phyloP scores from a whole-genome alignment of 2,888 invertebrate genomes.

The Noctua pronuba region DNA sequence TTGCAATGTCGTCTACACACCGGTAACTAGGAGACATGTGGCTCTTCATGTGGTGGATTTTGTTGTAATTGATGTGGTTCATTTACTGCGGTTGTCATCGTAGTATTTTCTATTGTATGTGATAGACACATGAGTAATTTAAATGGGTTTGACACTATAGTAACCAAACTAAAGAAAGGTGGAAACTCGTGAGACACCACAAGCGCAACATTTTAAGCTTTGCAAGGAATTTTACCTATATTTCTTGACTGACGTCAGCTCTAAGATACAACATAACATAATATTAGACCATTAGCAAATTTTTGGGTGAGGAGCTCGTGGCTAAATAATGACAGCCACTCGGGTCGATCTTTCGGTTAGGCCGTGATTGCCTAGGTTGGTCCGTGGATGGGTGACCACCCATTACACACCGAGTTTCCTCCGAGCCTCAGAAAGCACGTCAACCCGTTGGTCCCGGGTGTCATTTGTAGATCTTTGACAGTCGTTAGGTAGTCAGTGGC shows the following conservation, averaged over 20 bases:
- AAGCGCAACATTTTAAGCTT: background rate
- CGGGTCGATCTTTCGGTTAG: no score
- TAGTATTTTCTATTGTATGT: background rate
- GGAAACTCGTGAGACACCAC: background rate
- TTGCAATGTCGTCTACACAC: slow-evolving; percentile 28
- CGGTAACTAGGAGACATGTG: slow-evolving; percentile 28
- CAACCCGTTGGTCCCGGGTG: no score
- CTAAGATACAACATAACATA: no score
- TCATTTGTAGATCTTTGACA: no score
- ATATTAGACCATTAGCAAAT: no score
- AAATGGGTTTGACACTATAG: background rate
- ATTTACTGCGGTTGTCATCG: background rate
- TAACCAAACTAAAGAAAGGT: background rate
- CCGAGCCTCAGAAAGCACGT: no score
- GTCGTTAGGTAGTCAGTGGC: no score
- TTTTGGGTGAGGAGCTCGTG: no score
- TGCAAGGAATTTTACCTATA: background rate
- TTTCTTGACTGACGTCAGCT: background rate
- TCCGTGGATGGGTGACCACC: no score
- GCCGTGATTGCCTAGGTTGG: no score
- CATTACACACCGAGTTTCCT: no score
- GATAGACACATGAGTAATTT: background rate
- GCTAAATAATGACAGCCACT: no score
- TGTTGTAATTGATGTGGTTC: slow-evolving; percentile 9
- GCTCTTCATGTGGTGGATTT: slow-evolving; percentile 3